Conservation (phyloP, 2,797 vertebrate genomes). For the Crenichthys baileyi region DNA sequence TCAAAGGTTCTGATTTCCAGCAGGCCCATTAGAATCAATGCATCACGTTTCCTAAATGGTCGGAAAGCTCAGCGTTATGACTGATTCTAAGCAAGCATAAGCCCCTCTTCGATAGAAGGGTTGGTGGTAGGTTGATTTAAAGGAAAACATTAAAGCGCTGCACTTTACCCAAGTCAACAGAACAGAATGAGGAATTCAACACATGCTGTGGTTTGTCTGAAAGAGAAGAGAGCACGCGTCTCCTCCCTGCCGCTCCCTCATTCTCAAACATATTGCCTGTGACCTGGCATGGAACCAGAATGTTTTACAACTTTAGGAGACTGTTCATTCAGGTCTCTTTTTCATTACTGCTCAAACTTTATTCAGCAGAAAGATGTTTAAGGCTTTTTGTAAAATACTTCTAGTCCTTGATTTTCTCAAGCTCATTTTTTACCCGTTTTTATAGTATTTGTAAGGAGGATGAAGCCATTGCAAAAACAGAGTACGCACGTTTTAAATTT, state of each 20-base stretch:
- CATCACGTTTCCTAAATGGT: not conserved
- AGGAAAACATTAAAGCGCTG: constrained; percentile 1
- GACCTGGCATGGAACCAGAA: constrained; percentile 56
- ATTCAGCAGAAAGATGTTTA: not conserved
- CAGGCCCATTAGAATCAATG: not conserved
- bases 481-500: not conserved
- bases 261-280: constrained; percentile 60
- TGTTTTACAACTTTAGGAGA: constrained; percentile 68
- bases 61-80: not conserved
- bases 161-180: not conserved
- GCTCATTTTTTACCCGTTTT: not conserved
- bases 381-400: not conserved
- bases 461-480: not conserved
- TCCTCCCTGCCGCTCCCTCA: constrained; percentile 46
- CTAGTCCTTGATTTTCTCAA: not conserved
- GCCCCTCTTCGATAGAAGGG: not conserved
- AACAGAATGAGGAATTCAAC: constrained; percentile 11
- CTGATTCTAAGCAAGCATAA: not conserved
- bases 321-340: constrained; percentile 64
- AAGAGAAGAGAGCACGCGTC: constrained; percentile 14
- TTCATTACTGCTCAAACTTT: constrained; percentile 52
- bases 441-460: not conserved
- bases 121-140: not conserved
- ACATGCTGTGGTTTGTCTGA: constrained; percentile 38
- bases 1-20: not conserved